Evolutionary conservation across 2,797 vertebrate species (phyloP), one percentile per base, ranked within the genome.

Genomic region (Synanceia verrucosa): DNA sequence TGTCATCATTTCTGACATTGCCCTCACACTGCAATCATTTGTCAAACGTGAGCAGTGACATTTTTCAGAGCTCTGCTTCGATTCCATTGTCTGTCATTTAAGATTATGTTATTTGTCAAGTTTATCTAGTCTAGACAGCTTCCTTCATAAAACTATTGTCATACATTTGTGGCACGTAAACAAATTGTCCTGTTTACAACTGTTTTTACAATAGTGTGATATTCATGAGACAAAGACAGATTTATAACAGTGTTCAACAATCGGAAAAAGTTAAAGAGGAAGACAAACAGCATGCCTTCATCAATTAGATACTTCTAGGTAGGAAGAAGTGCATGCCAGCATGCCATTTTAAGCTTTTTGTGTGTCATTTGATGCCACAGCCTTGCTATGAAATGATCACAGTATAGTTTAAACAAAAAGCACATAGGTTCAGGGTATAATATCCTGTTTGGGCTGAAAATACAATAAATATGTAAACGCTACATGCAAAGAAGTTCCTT

Each of bases 1-100:
- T 74, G 63, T 79, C 69, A 82, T 80, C 64, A 28, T 69, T 70
- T 69, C 51, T 70, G 59, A 79, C 77, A 58, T 78, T 84, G 73
- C 51, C 65, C 52, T 24, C 13, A 50, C 19, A 1, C 21, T 13
- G 46, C 51, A 5, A 70, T 79, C 58, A 76, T 82, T 81, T 69
- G 62, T 79, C 74, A 79, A 50, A 48, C 1, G 53, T 52, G 46
- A 73, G 64, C 64, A 28, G 66, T 9, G 55, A 33, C 76, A 58
- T 75, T 55, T 71, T 44, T 76, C 79, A 48, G 13, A 33, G 52
- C 46, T 65, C 48, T n/a, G 13, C 62, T 68, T 80, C 66, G 26
- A 16, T 74, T 76, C 63, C 52, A 62, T 71, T 61, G 70, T 53
- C 39, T 79, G 73, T 83, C 86, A 50, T 63, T 76, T 73, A 66